phyloP scores from a whole-genome alignment of 2,888 invertebrate genomes.

The Pemphredon lugubris region DNA sequence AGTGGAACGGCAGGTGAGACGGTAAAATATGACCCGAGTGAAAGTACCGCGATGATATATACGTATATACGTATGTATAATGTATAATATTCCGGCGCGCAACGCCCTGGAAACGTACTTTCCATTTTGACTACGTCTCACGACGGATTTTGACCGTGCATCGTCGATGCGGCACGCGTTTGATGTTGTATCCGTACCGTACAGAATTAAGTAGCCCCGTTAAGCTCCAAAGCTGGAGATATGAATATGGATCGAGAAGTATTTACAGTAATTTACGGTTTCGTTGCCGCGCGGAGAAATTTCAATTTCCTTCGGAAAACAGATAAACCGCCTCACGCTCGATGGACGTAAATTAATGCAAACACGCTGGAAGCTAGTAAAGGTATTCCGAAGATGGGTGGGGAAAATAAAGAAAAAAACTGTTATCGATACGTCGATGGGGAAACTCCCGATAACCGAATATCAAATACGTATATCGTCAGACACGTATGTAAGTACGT shows the following conservation, averaged over 20 bases:
- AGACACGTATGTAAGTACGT: not conserved
- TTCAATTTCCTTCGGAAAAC: conserved; percentile 48
- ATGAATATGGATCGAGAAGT: conserved; percentile 47
- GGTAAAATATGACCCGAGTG: not conserved
- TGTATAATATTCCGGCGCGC: too few species aligned
- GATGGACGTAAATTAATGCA: too few species aligned
- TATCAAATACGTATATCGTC: not conserved
- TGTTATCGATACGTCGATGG: too few species aligned
- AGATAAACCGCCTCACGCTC: too few species aligned
- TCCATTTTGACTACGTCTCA: conserved; percentile 31
- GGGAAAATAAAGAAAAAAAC: too few species aligned
- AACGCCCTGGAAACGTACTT: not conserved
- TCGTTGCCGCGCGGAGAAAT: conserved; percentile 22
- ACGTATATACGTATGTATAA: too few species aligned
- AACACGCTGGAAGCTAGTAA: too few species aligned
- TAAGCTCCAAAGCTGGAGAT: conserved; percentile 34
- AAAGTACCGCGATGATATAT: not conserved
- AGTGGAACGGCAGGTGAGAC: not conserved
- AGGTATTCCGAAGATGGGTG: too few species aligned
- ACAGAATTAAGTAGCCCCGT: conserved; percentile 47
- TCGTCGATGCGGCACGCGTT: conserved; percentile 33
- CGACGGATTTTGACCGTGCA: conserved; percentile 44
- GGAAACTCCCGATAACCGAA: too few species aligned
- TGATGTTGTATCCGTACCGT: conserved; percentile 38
- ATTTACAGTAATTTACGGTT: conserved; percentile 48